These are phyloP conservation scores for Spea bombifrons DNA, from an alignment of 2,113 vertebrate species.

Conservation along the genomic window DNA sequence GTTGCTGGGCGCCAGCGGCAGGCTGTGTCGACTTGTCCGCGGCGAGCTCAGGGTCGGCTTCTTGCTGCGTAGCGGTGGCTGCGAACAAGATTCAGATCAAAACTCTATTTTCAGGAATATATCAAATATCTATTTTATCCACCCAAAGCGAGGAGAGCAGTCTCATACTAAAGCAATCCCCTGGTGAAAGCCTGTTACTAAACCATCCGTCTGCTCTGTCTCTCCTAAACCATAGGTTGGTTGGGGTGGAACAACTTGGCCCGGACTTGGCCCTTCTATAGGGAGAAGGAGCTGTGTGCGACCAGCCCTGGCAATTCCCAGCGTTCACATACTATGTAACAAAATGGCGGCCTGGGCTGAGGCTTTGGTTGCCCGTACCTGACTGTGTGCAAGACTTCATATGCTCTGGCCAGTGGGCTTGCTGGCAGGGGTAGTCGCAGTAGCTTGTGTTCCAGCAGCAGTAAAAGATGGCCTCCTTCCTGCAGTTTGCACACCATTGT, in stretches of 20 bases:
- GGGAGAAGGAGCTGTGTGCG: no score
- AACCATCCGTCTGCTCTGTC: no score
- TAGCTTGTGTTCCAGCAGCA: slow-evolving; percentile 99
- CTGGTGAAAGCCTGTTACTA: no score
- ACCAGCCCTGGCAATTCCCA: no score
- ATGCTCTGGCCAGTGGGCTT: slow-evolving; percentile 97
- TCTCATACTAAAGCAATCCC: no score
- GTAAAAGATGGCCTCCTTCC: slow-evolving; percentile 96
- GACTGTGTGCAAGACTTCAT: slow-evolving; percentile 99
- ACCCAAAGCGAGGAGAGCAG: background rate
- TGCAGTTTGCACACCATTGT: slow-evolving; percentile 97
- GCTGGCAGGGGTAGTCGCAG: slow-evolving; percentile 96
- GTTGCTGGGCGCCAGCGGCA: slow-evolving; percentile 70
- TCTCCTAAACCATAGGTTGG: no score
- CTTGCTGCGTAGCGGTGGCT: slow-evolving; percentile 92
- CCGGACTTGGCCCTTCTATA: no score
- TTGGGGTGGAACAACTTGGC: no score
- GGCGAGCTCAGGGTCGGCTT: slow-evolving; percentile 79
- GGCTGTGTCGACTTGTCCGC: slow-evolving; percentile 79
- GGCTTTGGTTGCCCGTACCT: slow-evolving; percentile 65
- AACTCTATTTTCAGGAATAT: background rate
- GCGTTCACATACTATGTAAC: no score
- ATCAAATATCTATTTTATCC: background rate
- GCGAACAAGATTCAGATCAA: slow-evolving; percentile 49
- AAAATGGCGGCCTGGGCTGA: no score